These are phyloP conservation scores for Eristalis arbustorum DNA, from an alignment of 2,888 invertebrate species.

Conservation along the genomic window DNA sequence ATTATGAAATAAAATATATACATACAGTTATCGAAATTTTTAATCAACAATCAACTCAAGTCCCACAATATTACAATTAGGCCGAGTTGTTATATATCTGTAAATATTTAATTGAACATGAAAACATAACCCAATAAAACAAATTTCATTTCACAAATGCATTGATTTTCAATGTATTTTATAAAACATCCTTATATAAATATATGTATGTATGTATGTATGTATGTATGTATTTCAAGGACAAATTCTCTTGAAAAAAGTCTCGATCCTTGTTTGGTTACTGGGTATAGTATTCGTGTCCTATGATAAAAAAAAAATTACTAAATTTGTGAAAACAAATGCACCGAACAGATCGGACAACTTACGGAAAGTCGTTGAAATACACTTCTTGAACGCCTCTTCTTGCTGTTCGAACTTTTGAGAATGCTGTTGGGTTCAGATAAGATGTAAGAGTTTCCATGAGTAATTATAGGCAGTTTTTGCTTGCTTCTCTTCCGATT, in stretches of 20 bases:
- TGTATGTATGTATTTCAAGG: neutral
- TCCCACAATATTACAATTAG: neutral
- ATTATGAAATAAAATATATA: neutral
- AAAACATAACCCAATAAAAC: neutral
- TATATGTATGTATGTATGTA: too few species aligned
- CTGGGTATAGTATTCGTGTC: conserved; percentile 8
- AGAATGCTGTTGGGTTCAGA: neutral
- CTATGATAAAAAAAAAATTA: conserved; percentile 2
- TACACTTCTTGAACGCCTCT: neutral
- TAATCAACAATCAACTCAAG: neutral
- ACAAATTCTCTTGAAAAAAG: conserved; percentile 55
- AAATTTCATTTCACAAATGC: neutral
- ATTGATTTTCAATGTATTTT: too few species aligned
- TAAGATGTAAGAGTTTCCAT: neutral
- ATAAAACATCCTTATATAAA: neutral
- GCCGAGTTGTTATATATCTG: neutral
- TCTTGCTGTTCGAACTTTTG: neutral
- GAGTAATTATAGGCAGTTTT: neutral
- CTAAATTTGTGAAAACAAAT: too few species aligned
- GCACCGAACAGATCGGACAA: neutral
- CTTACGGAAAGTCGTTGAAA: neutral
- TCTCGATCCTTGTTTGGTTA: conserved; percentile 57
- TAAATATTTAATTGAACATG: neutral
- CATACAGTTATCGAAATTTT: neutral
- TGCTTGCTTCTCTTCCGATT: neutral